Conservation (phyloP, 2,888 invertebrate species). For the Drosophila parthenogenetica region DNA sequence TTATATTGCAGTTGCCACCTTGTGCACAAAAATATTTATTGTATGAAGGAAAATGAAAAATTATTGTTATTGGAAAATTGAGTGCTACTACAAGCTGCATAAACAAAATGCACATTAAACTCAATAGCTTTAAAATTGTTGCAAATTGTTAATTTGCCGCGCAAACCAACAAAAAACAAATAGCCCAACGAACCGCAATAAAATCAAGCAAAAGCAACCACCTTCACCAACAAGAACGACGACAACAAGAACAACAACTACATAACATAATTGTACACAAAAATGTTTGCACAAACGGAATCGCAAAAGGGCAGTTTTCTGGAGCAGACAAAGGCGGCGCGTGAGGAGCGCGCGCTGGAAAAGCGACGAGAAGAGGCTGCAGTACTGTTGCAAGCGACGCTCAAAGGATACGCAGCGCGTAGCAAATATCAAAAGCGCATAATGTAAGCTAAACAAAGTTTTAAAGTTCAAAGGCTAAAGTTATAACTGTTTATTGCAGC, state of each 20-base stretch:
- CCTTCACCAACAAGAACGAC: conserved; percentile 26
- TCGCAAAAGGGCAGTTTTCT: conserved; percentile 90
- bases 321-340: conserved; percentile 95
- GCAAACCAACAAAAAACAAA: conserved; percentile 27
- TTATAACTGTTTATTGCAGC: conserved; percentile 84
- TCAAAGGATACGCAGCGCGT: conserved; percentile 91
- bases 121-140: conserved; percentile 23
- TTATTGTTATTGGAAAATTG: conserved; percentile 61
- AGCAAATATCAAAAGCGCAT: conserved; percentile 88
- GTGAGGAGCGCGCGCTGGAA: conserved; percentile 94
- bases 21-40: conserved; percentile 2
- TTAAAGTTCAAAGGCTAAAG: neutral
- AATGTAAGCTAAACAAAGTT: conserved; percentile 87
- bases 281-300: conserved; percentile 88
- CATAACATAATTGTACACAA: conserved; percentile 39
- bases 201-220: conserved; percentile 23
- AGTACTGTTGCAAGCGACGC: conserved; percentile 90
- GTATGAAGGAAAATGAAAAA: conserved; percentile 61
- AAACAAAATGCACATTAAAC: conserved; percentile 42
- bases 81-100: conserved; percentile 31
- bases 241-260: conserved; percentile 34
- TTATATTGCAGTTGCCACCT: conserved; percentile 24
- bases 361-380: conserved; percentile 92
- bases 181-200: conserved; percentile 50
- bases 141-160: conserved; percentile 32